Evolutionary conservation across 2,113 vertebrate genomes (phyloP).

Genomic region (Athene noctua): DNA sequence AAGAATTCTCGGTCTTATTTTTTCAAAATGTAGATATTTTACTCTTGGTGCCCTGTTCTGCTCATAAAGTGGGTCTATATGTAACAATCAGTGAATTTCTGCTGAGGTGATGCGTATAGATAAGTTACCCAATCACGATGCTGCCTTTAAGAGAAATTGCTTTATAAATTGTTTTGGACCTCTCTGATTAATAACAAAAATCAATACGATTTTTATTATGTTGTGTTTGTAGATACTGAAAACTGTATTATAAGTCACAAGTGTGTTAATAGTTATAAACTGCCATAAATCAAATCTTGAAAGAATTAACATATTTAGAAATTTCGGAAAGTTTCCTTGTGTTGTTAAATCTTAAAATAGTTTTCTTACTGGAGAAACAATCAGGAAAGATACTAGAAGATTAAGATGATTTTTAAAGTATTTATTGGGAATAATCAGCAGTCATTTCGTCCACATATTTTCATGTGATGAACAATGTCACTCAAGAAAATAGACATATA

Average conservation of each 20-base stretch:
- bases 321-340: neutral
- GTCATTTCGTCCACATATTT: neutral
- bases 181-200: neutral
- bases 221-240: neutral
- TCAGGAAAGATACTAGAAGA: neutral
- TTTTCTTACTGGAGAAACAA: neutral
- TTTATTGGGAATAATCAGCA: neutral
- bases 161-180: neutral
- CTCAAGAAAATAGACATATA: neutral
- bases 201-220: neutral
- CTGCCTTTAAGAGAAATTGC: neutral
- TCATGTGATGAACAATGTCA: neutral
- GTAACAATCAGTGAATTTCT: neutral
- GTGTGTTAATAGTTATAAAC: neutral
- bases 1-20: neutral
- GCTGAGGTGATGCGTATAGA: neutral
- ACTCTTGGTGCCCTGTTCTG: neutral
- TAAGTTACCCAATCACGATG: neutral
- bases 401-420: neutral
- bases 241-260: neutral
- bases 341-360: neutral
- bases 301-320: neutral
- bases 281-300: neutral
- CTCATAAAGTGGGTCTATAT: neutral
- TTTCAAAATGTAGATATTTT: neutral